Base-by-base conservation (phyloP, 1,140 invertebrate species). In the Scaptomyza montana region DNA sequence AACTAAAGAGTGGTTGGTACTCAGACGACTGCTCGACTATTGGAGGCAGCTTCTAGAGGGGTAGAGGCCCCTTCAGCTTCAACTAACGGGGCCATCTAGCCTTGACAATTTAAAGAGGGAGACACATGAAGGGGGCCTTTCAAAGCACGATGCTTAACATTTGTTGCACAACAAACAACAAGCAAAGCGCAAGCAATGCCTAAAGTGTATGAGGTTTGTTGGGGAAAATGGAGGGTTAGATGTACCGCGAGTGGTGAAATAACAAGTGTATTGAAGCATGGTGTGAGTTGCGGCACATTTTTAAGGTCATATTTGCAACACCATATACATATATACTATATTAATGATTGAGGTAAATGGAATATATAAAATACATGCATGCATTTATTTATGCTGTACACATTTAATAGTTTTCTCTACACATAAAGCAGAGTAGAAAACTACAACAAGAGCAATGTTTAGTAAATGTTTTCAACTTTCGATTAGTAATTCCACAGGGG, bases 1-100 rank as follows among this genome's bases (percentile, higher is more conserved):
- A 87, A 89, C 84, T 87, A 87, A 87, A 78, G 84, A 87, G 82
- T 66, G 82, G 79, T 68, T 87, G 84, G 79, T 79, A 76, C 72
- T 82, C 78, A 71, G 74, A 50, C 63, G 66, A 81, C 77, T 77
- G 67, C 60, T 49, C 39, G 46, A 46, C 57, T 47, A 45, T 51
- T 70, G 46, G 30, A 8, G 41, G 49, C 33, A 55, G 46, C 28
- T 41, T 41, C 43, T 45, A 62, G 65, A 64, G 67, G 75, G 53
- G 60, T 47, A 76, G 73, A 87, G 67, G 21, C 21, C 21, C 21
- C 61, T 66, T 57, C 53, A 64, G 57, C 46, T 54, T 47, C 60
- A 70, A 53, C 73, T 65, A 74, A 70, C 54, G 36, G 57, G 57
- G 56, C 60, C 56, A 64, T 47, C 65, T 76, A 75, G 82, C 84